phyloP scores from a whole-genome alignment of 2,888 invertebrate species.

The Tridacna crocea region DNA sequence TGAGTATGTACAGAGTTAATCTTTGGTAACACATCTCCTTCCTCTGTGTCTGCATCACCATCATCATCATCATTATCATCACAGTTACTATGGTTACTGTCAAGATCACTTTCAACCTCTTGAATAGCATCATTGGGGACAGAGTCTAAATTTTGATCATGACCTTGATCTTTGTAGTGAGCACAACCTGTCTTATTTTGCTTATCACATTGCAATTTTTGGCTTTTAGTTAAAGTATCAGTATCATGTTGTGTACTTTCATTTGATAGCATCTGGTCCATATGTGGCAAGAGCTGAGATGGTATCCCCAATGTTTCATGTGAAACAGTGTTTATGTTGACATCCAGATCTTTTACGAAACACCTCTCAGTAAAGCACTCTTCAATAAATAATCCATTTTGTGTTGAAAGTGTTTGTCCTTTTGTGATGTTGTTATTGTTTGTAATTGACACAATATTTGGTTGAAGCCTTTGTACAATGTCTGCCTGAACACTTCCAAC shows the following conservation, averaged over 20 bases:
- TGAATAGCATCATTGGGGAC: conserved; percentile 29
- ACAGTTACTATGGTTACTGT: conserved; percentile 45
- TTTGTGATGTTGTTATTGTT: conserved; percentile 9
- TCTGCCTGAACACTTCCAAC: conserved; percentile 57
- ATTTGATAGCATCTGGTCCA: not conserved
- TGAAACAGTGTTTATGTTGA: conserved; percentile 6
- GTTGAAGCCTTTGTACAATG: conserved; percentile 51
- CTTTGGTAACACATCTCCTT: conserved; percentile 27
- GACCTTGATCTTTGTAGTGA: not conserved
- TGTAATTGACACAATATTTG: conserved; percentile 34
- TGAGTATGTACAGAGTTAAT: conserved; percentile 63
- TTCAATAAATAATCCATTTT: conserved; percentile 21
- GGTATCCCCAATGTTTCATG: not conserved
- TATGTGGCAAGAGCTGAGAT: not conserved
- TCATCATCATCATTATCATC: conserved; percentile 51
- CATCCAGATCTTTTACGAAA: conserved; percentile 41
- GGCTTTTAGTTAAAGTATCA: not conserved
- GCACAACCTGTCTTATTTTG: not conserved
- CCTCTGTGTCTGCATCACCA: conserved; percentile 44
- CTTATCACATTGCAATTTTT: not conserved
- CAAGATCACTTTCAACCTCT: conserved; percentile 55
- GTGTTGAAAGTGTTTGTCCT: not conserved
- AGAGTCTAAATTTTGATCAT: not conserved
- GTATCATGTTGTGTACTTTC: not conserved
- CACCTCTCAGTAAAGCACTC: conserved; percentile 41